Evolutionary conservation across 2,888 invertebrate species (phyloP).

Genomic region (Orchesellides sinensis): DNA sequence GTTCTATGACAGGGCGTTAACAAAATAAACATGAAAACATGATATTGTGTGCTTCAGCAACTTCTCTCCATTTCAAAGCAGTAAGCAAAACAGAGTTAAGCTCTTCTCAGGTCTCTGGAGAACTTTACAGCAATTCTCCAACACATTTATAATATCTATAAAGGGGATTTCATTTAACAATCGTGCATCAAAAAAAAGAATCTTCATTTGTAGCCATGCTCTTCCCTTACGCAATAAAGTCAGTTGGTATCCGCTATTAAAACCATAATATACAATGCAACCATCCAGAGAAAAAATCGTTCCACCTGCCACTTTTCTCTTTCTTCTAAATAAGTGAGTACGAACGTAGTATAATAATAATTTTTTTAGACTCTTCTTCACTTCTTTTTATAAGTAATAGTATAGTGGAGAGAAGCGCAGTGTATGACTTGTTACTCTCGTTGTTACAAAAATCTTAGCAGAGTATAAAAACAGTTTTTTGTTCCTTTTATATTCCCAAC

Average conservation of each 20-base stretch:
- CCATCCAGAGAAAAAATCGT: conserved; percentile 27
- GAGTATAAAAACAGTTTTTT: conserved; percentile 32
- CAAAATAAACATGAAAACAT: conserved; percentile 27
- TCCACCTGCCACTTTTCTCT: conserved; percentile 59
- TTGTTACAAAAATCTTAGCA: conserved; percentile 57
- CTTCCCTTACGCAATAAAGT: conserved; percentile 21
- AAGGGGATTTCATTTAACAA: conserved; percentile 30
- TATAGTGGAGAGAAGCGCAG: not conserved
- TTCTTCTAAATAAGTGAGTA: conserved; percentile 36
- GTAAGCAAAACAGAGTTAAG: too few species aligned
- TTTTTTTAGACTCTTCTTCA: conserved; percentile 30
- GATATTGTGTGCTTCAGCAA: not conserved
- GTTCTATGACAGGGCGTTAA: conserved; percentile 52
- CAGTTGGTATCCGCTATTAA: conserved; percentile 44
- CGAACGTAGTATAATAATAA: too few species aligned
- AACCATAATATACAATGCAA: conserved; percentile 30
- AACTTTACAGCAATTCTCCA: not conserved
- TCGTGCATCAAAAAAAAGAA: conserved; percentile 3
- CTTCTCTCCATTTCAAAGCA: too few species aligned
- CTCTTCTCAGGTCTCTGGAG: not conserved
- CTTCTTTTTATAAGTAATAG: conserved; percentile 11
- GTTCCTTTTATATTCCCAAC: conserved; percentile 43
- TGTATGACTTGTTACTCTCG: conserved; percentile 30
- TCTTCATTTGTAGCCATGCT: not conserved
- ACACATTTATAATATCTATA: conserved; percentile 1